A percentile compares a stretch with the other conserved stretches of the same genome.
Conservation (phyloP, 2,797 vertebrate genomes). For the Notolepis coatsorum region DNA sequence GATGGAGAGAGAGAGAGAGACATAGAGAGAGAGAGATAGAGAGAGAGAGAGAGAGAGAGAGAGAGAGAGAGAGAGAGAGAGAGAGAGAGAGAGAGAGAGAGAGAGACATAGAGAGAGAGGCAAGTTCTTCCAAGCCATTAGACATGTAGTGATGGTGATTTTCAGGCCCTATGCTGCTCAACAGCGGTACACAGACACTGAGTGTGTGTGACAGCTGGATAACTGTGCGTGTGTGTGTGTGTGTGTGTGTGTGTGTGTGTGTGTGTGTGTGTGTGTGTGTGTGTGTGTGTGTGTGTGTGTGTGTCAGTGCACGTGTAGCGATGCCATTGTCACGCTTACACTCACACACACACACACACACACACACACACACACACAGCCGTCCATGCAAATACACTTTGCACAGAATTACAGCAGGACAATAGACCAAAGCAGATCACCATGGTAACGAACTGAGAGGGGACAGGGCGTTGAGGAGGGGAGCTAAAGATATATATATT, state of each 20-base stretch:
- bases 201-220: constrained; percentile 61
- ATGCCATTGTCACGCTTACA: constrained; percentile 41
- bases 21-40: no score
- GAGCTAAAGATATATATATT: no score
- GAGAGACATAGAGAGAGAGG: constrained; percentile 57
- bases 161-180: constrained; percentile 52
- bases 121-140: constrained; percentile 71
- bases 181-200: constrained; percentile 44
- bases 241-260: constrained; percentile 28
- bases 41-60: constrained; percentile 25
- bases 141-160: constrained; percentile 58
- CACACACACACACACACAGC: constrained; percentile 44
- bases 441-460: constrained; percentile 76
- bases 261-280: no score
- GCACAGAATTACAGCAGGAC: constrained; percentile 72
- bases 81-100: constrained; percentile 35
- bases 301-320: constrained; percentile 53
- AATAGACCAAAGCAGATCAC: constrained; percentile 78
- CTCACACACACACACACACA: constrained; percentile 14
- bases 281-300: constrained; percentile 23
- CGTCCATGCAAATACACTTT: constrained; percentile 70
- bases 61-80: neutral
- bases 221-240: constrained; percentile 36
- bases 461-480: no score
- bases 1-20: neutral